phyloP scores from a whole-genome alignment of 1,140 invertebrate species.

The Chrysomallon squamiferum region DNA sequence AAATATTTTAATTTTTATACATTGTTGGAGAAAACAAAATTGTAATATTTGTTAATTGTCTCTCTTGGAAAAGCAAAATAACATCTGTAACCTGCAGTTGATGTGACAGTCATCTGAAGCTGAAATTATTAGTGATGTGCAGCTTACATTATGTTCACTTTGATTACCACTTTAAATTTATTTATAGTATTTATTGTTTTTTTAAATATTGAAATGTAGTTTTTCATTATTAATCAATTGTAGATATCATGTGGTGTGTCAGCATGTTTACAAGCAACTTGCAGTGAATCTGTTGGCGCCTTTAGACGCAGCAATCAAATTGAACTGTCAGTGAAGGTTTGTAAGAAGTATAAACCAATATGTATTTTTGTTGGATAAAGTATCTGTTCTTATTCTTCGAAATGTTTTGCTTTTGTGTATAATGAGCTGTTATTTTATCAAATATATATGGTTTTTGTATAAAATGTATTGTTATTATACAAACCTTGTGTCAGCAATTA shows the following conservation, averaged over 20 bases:
- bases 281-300: constrained; percentile 28
- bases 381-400: background rate
- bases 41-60: background rate
- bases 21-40: background rate
- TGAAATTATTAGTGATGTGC: no score
- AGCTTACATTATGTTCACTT: no score
- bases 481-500: no score
- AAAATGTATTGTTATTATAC: background rate
- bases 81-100: no score
- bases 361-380: background rate
- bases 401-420: background rate
- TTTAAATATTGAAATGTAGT: background rate
- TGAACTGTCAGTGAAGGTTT: constrained; percentile 29
- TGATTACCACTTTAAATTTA: background rate
- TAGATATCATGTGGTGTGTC: constrained; percentile 45
- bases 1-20: background rate
- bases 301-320: constrained; percentile 33
- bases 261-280: constrained; percentile 24
- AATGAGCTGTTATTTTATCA: no score
- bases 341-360: no score
- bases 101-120: no score
- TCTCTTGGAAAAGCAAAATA: no score
- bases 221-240: constrained; percentile 8
- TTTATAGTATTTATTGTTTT: background rate
- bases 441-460: background rate